These are phyloP conservation scores for Marisa cornuarietis DNA, from an alignment of 1,140 invertebrate species.

Conservation along the genomic window DNA sequence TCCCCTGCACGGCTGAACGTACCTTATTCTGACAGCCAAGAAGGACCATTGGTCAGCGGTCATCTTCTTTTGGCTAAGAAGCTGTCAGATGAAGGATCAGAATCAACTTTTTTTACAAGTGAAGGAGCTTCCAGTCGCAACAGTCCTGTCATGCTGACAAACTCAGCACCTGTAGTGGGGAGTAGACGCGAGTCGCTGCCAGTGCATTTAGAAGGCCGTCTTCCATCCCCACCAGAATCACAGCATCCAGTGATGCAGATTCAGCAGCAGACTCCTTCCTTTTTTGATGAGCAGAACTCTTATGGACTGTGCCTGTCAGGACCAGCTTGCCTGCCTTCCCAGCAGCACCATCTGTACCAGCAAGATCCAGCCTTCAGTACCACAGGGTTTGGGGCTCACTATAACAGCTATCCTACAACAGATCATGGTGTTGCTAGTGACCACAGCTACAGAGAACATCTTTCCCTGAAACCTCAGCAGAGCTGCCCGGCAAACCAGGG, in stretches of 20 bases:
- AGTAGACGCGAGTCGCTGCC: background rate
- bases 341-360: slow-evolving; percentile 1
- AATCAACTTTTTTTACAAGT: slow-evolving; percentile 38
- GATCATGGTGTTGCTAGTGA: background rate
- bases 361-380: background rate
- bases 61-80: slow-evolving; percentile 65
- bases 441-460: slow-evolving; percentile 30
- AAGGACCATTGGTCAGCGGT: slow-evolving; percentile 54
- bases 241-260: background rate
- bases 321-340: background rate
- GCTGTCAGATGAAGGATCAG: slow-evolving; percentile 64
- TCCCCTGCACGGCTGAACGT: slow-evolving; percentile 28
- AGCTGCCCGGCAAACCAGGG: slow-evolving; percentile 41
- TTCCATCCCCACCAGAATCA: slow-evolving; percentile 1
- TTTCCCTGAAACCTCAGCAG: slow-evolving; percentile 40
- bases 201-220: background rate
- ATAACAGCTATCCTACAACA: background rate
- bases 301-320: too few relatives aligned
- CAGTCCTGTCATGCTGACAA: background rate
- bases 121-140: slow-evolving; percentile 17
- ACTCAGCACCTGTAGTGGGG: background rate
- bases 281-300: background rate
- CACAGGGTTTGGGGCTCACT: background rate
- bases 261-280: background rate
- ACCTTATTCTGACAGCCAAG: slow-evolving; percentile 26